A percentile compares a stretch with the other conserved stretches of the same genome.
Evolutionary conservation across 2,888 invertebrate genomes (phyloP).

Genomic region (Ophion obscuratus): DNA sequence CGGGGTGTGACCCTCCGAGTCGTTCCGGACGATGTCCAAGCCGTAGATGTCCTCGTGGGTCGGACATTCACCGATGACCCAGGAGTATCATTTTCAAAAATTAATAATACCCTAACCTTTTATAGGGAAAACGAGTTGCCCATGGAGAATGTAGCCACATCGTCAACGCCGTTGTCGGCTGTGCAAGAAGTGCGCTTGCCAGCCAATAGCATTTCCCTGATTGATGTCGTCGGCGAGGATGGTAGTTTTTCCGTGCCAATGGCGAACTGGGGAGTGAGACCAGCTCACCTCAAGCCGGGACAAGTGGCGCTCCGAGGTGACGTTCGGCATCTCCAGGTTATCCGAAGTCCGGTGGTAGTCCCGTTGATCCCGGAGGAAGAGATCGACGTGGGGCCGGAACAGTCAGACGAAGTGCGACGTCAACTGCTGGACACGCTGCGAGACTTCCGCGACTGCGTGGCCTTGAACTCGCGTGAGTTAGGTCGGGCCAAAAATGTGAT

Average conservation of each 20-base stretch:
- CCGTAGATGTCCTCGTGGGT: conserved; percentile 16
- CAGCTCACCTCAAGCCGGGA: background rate
- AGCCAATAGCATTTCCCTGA: no score
- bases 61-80: conserved; percentile 30
- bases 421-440: background rate
- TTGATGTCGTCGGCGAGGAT: background rate
- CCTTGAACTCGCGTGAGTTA: background rate
- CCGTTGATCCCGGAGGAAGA: background rate
- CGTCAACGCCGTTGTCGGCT: no score
- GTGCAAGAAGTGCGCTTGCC: no score
- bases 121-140: background rate
- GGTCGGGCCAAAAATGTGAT: conserved; percentile 59
- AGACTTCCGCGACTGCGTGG: background rate
- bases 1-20: background rate
- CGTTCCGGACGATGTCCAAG: conserved; percentile 14
- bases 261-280: background rate
- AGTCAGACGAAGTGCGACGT: background rate
- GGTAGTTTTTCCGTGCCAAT: background rate
- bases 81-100: no score
- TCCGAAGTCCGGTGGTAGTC: background rate
- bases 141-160: background rate
- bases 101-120: no score
- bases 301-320: background rate
- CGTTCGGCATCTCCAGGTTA: background rate
- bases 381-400: background rate